Conservation (phyloP, 2,888 invertebrate genomes). For the Sialis fuliginosa region DNA sequence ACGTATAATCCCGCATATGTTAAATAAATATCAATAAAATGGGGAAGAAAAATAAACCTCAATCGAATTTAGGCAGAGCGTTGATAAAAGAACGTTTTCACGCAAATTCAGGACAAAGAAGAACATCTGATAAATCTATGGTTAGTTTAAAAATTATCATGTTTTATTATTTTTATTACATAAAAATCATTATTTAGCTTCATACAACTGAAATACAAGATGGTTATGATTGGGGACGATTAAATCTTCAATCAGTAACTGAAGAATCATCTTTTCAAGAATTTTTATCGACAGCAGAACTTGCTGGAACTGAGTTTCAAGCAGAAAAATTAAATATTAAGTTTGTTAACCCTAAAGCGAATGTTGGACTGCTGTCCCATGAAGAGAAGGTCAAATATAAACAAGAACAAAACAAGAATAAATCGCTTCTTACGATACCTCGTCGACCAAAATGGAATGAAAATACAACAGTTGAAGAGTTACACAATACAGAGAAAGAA, state of each 20-base stretch:
- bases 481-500: constrained; percentile 62
- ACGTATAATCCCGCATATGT: too few relatives aligned
- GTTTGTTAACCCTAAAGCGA: constrained; percentile 45
- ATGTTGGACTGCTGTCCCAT: constrained; percentile 38
- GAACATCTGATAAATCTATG: constrained; percentile 49
- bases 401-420: constrained; percentile 36
- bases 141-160: constrained; percentile 25
- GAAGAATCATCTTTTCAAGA: constrained; percentile 94
- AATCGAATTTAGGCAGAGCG: constrained; percentile 38
- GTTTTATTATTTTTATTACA: constrained; percentile 16
- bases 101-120: constrained; percentile 38
- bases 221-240: constrained; percentile 78
- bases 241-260: constrained; percentile 83
- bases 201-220: constrained; percentile 80
- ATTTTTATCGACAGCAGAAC: constrained; percentile 84
- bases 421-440: constrained; percentile 57
- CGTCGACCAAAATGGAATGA: constrained; percentile 70
- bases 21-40: constrained; percentile 23
- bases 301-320: constrained; percentile 87
- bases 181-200: constrained; percentile 27
- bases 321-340: constrained; percentile 77
- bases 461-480: constrained; percentile 59
- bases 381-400: constrained; percentile 35
- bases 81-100: constrained; percentile 63
- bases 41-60: constrained; percentile 55